phyloP scores from a whole-genome alignment of 2,797 vertebrate genomes.

The Onychomys torridus region DNA sequence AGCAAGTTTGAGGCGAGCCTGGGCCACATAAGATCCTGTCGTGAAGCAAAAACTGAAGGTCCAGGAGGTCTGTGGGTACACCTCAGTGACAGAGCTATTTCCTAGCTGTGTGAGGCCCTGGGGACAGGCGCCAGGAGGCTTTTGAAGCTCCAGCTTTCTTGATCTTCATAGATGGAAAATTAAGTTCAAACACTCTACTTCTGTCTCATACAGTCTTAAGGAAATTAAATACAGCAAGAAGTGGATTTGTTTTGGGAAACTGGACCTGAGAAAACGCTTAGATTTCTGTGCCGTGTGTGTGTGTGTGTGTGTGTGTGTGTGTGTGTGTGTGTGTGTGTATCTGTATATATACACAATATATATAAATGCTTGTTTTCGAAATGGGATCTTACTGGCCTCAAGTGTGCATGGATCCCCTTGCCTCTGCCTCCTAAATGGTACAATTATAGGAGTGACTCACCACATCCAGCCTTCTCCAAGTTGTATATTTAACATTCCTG shows the following conservation, averaged over 20 bases:
- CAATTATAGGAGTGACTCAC: not conserved
- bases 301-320: not conserved
- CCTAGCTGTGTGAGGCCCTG: not conserved
- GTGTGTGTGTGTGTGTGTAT: no score
- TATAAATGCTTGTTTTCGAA: not conserved
- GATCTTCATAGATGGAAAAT: not conserved
- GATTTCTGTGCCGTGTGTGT: not conserved
- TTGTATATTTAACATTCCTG: not conserved
- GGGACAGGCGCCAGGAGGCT: not conserved
- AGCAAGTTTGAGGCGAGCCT: not conserved
- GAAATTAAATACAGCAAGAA: conserved; percentile 20
- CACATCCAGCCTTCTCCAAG: not conserved
- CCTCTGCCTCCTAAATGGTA: not conserved
- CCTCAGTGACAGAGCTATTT: not conserved
- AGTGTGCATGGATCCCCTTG: not conserved
- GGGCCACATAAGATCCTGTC: not conserved
- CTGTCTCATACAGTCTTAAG: not conserved
- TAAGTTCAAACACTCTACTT: not conserved
- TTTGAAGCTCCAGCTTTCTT: not conserved
- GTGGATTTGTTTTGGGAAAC: not conserved
- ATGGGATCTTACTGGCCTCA: not conserved
- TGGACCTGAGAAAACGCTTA: not conserved
- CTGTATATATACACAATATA: not conserved
- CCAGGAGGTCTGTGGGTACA: not conserved
- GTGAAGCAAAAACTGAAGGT: not conserved